Percentiles rank a stretch among this genome's conserved stretches.
These are phyloP conservation scores for Acrocephalus scirpaceus DNA, from an alignment of 2,797 vertebrate genomes.

Conservation along the genomic window DNA sequence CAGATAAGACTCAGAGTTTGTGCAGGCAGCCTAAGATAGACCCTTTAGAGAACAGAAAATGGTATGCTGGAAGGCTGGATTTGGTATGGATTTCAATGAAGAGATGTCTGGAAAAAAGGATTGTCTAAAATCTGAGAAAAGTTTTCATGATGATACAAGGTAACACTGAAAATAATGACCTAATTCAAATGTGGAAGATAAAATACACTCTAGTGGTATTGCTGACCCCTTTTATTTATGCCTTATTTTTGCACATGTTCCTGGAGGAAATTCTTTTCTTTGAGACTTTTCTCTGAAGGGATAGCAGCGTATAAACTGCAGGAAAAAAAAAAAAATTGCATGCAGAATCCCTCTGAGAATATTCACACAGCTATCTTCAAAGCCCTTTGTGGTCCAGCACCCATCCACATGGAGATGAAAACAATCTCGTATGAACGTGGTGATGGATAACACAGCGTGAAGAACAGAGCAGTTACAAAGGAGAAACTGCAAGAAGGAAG, in stretches of 20 bases:
- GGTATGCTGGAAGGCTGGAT: not conserved
- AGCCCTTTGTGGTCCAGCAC: not conserved
- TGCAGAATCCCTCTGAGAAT: not conserved
- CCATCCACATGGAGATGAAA: not conserved
- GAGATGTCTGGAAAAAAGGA: not conserved
- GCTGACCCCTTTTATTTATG: not conserved
- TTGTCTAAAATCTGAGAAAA: not conserved
- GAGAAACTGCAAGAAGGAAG: not conserved
- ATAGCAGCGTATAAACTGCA: not conserved
- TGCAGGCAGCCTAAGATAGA: not conserved
- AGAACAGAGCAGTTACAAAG: not conserved
- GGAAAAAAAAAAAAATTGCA: not conserved
- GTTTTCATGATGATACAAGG: not conserved
- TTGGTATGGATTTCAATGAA: not conserved
- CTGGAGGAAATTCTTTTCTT: not conserved
- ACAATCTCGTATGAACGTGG: not conserved
- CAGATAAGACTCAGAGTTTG: not conserved
- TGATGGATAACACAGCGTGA: not conserved
- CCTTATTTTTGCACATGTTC: not conserved
- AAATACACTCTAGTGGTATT: not conserved
- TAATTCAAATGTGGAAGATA: not conserved
- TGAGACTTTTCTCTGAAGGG: not conserved
- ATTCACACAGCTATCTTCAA: not conserved
- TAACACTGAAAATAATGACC: not conserved
- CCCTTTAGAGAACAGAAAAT: not conserved